A percentile compares a stretch with the other conserved stretches of the same genome.
Evolutionary conservation across 2,113 vertebrate species (phyloP).

Genomic region (Piliocolobus tephrosceles): DNA sequence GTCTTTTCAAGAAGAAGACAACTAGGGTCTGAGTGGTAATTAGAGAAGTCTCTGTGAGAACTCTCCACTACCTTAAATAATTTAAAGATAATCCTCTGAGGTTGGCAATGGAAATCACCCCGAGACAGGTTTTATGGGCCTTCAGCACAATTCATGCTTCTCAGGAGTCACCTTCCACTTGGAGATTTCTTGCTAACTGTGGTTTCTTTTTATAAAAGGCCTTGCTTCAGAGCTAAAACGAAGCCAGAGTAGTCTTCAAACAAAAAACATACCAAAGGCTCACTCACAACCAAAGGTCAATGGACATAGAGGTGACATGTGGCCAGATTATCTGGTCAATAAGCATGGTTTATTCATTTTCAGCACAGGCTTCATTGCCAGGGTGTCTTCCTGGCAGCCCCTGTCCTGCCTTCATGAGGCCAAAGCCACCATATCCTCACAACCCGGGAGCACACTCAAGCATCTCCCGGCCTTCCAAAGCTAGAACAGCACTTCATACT

Average conservation of each 20-base stretch:
- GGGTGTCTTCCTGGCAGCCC: no score
- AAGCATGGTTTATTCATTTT: neutral
- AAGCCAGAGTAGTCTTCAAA: neutral
- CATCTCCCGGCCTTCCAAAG: neutral
- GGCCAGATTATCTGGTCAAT: neutral
- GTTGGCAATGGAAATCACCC: neutral
- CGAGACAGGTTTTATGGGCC: no score
- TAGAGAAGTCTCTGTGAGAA: neutral
- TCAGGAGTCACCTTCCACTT: neutral
- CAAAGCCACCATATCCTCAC: neutral
- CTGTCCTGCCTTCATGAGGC: neutral
- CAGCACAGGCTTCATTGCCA: neutral
- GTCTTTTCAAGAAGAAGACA: neutral
- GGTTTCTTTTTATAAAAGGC: neutral
- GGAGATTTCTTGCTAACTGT: neutral
- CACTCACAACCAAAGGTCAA: neutral
- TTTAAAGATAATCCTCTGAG: neutral
- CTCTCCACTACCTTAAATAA: neutral
- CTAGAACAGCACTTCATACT: neutral
- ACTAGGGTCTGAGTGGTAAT: neutral
- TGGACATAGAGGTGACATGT: neutral
- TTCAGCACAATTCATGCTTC: neutral
- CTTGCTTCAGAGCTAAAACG: neutral
- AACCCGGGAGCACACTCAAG: neutral
- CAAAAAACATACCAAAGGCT: neutral